Percentiles rank a stretch among this genome's conserved stretches.
Evolutionary conservation across 2,113 vertebrate species (phyloP).

Genomic region (Holacanthus passer): DNA sequence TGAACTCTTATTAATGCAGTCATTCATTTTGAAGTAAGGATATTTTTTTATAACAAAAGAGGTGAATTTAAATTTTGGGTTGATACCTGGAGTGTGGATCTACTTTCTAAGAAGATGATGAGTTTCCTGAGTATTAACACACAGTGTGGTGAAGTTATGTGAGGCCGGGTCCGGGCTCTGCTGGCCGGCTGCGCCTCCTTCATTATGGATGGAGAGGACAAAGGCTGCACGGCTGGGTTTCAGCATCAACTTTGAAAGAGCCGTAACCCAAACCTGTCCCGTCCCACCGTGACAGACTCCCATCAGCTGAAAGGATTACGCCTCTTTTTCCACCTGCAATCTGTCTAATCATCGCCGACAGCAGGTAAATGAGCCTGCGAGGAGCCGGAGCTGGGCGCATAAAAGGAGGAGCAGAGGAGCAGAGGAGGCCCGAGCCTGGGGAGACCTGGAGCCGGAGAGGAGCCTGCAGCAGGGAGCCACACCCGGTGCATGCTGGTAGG

Average conservation of each 20-base stretch:
- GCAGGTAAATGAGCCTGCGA: conserved; percentile 85
- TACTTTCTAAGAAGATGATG: neutral
- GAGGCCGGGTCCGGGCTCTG: no score
- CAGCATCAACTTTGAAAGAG: conserved; percentile 71
- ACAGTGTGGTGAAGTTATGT: conserved; percentile 39
- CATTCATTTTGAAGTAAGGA: neutral
- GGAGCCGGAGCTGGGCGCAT: conserved; percentile 64
- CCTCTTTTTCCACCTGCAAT: conserved; percentile 80
- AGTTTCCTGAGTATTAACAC: neutral
- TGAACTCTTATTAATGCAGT: neutral
- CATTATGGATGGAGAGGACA: conserved; percentile 83
- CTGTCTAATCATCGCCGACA: conserved; percentile 86
- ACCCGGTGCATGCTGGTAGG: conserved; percentile 63
- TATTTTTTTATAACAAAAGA: neutral
- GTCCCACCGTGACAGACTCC: conserved; percentile 49
- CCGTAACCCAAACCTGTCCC: conserved; percentile 79
- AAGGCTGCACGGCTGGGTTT: conserved; percentile 79
- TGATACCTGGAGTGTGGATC: neutral
- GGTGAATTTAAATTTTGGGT: neutral
- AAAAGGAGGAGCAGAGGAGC: conserved; percentile 60
- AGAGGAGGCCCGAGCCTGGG: conserved; percentile 43
- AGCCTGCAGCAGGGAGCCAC: conserved; percentile 53
- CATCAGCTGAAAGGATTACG: conserved; percentile 78
- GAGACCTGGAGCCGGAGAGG: conserved; percentile 36
- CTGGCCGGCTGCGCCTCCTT: conserved; percentile 79